Evolutionary conservation across 2,113 vertebrate genomes (phyloP).

Genomic region (Saccopteryx bilineata): DNA sequence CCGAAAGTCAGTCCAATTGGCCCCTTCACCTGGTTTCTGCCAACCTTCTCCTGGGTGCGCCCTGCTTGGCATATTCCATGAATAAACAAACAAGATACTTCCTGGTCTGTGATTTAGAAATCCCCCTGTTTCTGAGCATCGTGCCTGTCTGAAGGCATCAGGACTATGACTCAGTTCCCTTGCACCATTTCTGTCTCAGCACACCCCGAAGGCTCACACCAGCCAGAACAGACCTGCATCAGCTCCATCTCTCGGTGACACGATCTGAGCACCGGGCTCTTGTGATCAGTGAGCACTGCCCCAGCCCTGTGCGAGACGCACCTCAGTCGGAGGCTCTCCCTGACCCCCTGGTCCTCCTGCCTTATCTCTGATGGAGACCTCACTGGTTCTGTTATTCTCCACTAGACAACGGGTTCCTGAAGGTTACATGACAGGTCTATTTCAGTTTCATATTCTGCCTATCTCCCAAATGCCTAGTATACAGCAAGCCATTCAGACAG

Average conservation of each 20-base stretch:
- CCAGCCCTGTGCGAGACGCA: not conserved
- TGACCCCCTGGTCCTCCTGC: no score
- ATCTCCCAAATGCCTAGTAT: not conserved
- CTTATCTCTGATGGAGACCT: not conserved
- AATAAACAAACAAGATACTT: not conserved
- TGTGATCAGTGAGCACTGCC: not conserved
- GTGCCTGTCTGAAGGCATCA: not conserved
- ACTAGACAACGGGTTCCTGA: not conserved
- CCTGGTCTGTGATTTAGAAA: not conserved
- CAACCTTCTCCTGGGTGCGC: not conserved
- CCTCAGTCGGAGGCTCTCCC: accelerated
- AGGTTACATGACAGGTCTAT: not conserved
- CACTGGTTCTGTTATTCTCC: not conserved
- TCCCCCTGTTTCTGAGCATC: not conserved
- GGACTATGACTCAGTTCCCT: not conserved
- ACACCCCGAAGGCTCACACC: not conserved
- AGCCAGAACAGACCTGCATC: not conserved
- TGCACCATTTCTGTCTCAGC: not conserved
- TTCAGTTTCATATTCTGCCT: not conserved
- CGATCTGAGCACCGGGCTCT: not conserved
- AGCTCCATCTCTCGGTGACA: not conserved
- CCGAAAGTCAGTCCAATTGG: not conserved
- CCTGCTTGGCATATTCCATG: not conserved
- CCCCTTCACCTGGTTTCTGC: not conserved
- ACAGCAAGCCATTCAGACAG: not conserved